These are phyloP conservation scores for Nomada flava DNA, from an alignment of 2,888 invertebrate species.

Conservation along the genomic window DNA sequence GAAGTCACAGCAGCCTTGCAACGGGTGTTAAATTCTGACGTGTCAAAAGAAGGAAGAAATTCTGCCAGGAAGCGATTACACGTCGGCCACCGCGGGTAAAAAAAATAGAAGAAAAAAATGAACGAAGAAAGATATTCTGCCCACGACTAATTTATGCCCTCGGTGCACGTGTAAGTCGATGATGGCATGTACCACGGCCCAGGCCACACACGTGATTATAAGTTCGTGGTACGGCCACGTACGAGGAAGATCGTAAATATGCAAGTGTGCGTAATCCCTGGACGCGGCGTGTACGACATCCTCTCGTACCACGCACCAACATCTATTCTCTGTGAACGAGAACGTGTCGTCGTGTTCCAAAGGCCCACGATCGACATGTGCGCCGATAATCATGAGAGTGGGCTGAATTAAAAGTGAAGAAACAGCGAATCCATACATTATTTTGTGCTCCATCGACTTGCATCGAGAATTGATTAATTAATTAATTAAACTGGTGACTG, in stretches of 20 bases:
- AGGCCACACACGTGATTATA: slow-evolving; percentile 51
- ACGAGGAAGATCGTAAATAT: slow-evolving; percentile 45
- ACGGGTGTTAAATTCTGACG: too few relatives aligned
- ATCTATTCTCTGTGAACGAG: not conserved
- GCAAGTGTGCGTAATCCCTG: slow-evolving; percentile 51
- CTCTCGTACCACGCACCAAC: slow-evolving; percentile 49
- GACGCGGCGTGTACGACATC: slow-evolving; percentile 17
- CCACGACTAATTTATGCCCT: slow-evolving; percentile 35
- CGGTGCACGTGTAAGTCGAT: slow-evolving; percentile 34
- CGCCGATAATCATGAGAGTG: too few relatives aligned
- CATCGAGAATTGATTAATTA: too few relatives aligned
- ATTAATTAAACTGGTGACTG: too few relatives aligned
- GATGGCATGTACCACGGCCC: slow-evolving; percentile 26
- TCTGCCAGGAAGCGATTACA: not conserved
- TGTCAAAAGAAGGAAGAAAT: not conserved
- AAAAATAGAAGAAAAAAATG: slow-evolving; percentile 2
- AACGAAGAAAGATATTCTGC: slow-evolving; percentile 36
- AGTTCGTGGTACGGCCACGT: slow-evolving; percentile 65
- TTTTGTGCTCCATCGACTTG: too few relatives aligned
- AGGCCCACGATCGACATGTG: not conserved
- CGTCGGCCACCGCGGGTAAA: too few relatives aligned
- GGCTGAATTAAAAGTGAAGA: too few relatives aligned
- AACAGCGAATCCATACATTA: too few relatives aligned
- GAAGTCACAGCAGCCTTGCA: too few relatives aligned
- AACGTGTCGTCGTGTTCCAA: not conserved